Conservation (phyloP, 2,113 vertebrate genomes). For the Etia nguti region DNA sequence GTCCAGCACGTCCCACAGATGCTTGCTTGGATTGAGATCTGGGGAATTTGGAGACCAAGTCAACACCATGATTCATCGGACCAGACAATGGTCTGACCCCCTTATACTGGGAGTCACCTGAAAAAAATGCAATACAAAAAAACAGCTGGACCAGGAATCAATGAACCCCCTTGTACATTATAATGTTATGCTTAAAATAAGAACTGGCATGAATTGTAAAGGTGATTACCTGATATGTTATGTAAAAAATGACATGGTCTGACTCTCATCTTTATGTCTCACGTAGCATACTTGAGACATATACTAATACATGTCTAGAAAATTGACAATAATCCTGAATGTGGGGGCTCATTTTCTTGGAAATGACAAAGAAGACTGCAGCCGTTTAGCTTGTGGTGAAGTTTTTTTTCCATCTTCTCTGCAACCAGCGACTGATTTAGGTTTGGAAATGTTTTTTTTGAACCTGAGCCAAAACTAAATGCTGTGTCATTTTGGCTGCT, state of each 20-base stretch:
- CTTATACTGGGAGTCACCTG: not conserved
- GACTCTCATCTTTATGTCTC: not conserved
- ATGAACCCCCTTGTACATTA: not conserved
- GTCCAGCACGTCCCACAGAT: not conserved
- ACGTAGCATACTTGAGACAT: not conserved
- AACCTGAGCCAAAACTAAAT: conserved; percentile 59
- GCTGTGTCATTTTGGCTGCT: conserved; percentile 60
- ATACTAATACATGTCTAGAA: not conserved
- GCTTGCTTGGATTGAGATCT: not conserved
- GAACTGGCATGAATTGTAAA: not conserved
- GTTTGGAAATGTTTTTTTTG: conserved; percentile 51
- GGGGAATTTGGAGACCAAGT: not conserved
- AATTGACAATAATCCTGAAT: not conserved
- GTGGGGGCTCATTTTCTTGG: not conserved
- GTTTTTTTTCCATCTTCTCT: not conserved
- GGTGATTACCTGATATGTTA: not conserved
- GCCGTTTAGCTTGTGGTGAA: not conserved
- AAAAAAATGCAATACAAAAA: not conserved
- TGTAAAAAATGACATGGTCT: not conserved
- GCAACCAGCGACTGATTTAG: conserved; percentile 47
- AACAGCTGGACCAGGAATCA: not conserved
- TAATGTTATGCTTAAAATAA: not conserved
- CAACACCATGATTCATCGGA: not conserved
- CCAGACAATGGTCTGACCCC: not conserved
- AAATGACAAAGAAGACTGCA: not conserved